Base-by-base conservation (phyloP, 2,888 invertebrate species). In the Pycnomerus fuliginosus region DNA sequence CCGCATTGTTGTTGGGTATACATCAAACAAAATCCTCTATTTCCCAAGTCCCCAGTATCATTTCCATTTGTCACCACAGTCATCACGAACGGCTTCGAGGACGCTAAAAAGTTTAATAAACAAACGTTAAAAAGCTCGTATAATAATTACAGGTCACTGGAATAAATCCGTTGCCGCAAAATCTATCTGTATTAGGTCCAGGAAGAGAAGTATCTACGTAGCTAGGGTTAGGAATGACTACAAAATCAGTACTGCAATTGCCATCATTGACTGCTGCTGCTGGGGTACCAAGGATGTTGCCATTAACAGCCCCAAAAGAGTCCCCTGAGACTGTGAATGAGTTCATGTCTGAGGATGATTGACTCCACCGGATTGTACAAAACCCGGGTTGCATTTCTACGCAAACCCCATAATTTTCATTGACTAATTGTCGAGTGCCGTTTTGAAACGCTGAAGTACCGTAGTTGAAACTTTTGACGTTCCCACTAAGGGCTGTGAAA, bases 321-420 rank as follows among this genome's bases (percentile, higher is more conserved):
- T 86, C 84, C 1, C 83, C 83, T 0, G 85, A 80, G 35, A 87
- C 71, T 1, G 86, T 82, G 68, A 89, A 89, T 0, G 86, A 84
- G 54, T 74, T 81, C 0, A 31, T 36, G 70, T 50, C 60, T 82
- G 80, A 42, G 61, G 44, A 3, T 43, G 43, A 53, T 75, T 72
- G 7, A 8, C 71, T 74, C 77, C 87, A 89, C 48, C 80, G 80
- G 43, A 90, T 87, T 15, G 77, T 74, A 4, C 90, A 90, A 64
- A 77, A 83, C 8, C 85, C 87, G 1, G 83, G 77, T 31, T 78
- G 80, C 80, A 84, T 83, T 57, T 82, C 74, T 12, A 90, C 77
- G 57, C 90, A 90, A 38, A 87, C 81, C 2, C 88, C 88, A 62
- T 90, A 90, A 67, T 82, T 81, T 50, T 83, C 73, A 65, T 82